Evolutionary conservation across 1,140 invertebrate genomes (phyloP), one percentile per base, ranked within the genome.

Genomic region (Lucilia sericata): DNA sequence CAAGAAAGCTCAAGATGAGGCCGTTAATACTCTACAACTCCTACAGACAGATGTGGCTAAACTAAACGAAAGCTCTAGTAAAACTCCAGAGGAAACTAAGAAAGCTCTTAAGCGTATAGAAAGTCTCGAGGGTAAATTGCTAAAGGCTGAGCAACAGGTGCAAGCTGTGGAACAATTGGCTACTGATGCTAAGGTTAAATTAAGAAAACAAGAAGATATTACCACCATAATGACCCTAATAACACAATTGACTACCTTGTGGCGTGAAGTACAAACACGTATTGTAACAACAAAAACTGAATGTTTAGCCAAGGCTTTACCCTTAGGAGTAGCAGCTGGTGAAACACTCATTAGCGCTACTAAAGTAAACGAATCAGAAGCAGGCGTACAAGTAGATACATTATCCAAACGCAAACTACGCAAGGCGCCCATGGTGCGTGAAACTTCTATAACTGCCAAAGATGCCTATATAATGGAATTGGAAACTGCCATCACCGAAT

Each of bases 391-490:
- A 92, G 96, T 96, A 0, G 94, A 96, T 85, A 97, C 96, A 0
- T 87, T 95, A 21, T 93, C 94, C 0, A 90, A 92, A 13, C 88
- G 92, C 82, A 89, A 89, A 80, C 83, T 86, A 10, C 87, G 87
- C 0, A 89, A 90, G 82, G 87, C 89, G 0, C 87, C 87, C 36
- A 86, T 93, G 84, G 92, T 92, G 84, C 92, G 93, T 36, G 91
- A 94, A 83, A 92, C 93, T 8, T 94, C 92, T 34, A 93, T 97
- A 80, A 96, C 95, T 25, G 94, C 96, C 0, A 95, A 95, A 88
- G 96, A 96, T 88, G 96, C 95, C 1, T 97, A 96, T 87, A 90
- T 94, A 34, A 94, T 94, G 84, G 96, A 97, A 89, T 88, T 97
- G 13, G 92, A 93, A 19, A 93, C 93, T 14, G 95, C 95, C 0